Evolutionary conservation across 2,797 vertebrate genomes (phyloP), one percentile per base, ranked within the genome.

Genomic region (Eidolon dupreanum): DNA sequence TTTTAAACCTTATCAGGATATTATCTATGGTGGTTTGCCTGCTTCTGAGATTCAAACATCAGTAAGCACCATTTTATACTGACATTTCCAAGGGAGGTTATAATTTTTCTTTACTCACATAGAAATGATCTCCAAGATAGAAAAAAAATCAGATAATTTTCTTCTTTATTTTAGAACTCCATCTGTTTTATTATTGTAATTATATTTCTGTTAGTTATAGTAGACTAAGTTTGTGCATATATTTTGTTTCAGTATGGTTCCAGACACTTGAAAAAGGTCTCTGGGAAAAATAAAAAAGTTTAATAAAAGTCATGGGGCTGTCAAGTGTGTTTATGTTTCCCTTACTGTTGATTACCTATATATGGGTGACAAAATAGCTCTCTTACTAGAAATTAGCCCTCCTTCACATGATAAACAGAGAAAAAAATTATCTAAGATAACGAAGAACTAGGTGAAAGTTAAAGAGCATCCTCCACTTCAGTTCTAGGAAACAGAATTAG

Each of bases 161-260:
- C 36, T 77, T 15, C 41, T 82, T 97, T 61, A 75, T 77, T 93
- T 68, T 82, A 87, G 68, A 96, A 86, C 11, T 46, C 24, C 49
- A 15, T 57, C 41, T 73, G 13, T 92, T 94, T 90, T 92, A 88
- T 82, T 75, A 49, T 38, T 68, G 17, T 63, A 91, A 88, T 96
- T 93, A 57, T 66, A 53, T 94, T 92, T 79, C 31, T 65, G 16
- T 74, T 93, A 38, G 28, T 75, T 74, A 55, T 2, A 82, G 46
- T 81, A 85, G 4, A 36, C n/a, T 71, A 75, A 57, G 6, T 85
- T 93, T 90, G 73, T 78, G 73, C 66, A 10, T 78, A 94, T 79
- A 85, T 92, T 86, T 96, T 68, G 8, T 93, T 90, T 90, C 11
- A 20, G 2, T 85, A 55, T 43, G 4, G 31, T 53, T 88, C 33